Evolutionary conservation across 1,140 invertebrate genomes (phyloP), one percentile per base, ranked within the genome.

Genomic region (Halictus rubicundus): DNA sequence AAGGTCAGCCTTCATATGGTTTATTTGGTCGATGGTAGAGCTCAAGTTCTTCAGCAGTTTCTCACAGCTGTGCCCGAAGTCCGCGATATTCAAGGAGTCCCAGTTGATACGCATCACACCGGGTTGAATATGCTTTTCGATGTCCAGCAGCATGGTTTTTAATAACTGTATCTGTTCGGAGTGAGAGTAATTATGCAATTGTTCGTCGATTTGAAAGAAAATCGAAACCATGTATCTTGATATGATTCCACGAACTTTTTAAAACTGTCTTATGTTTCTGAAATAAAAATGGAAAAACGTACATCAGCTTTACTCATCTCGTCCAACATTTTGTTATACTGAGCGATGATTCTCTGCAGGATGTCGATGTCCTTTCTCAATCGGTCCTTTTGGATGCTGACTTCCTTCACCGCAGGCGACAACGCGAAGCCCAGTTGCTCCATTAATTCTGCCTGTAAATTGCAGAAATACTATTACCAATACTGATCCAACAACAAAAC

Each of bases 61-160:
- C 64, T 91, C 89, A 85, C 95, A 96, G 32, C 92, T 92, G 0
- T 91, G 82, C 19, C 95, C 94, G 88, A 96, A 98, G 69, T 97
- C 96, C 52, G 93, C 93, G 63, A 98, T 97, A 19, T 96, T 95
- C 5, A 98, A 92, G 0, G 97, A 97, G 78, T 95, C 96, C 97
- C 97, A 98, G 71, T 96, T 97, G 42, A 97, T 95, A 42, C 97
- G 94, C 9, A 95, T 96, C 0, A 96, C 90, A 10, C 97, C 97
- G 37, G 97, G 96, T 75, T 96, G 94, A 69, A 98, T 96, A 60
- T 95, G 94, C 32, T 96, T 94, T 87, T 97, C 96, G 61, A 97
- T 94, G 57, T 97, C 95, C 87, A 94, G 92, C 6, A 98, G 94
- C 80, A 95, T 95, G 0, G 94, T 93, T 73, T 95, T 96, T 82